A percentile compares a stretch with the other conserved stretches of the same genome.
Evolutionary conservation across 2,113 vertebrate species (phyloP).

Genomic region (Paramisgurnus dabryanus): DNA sequence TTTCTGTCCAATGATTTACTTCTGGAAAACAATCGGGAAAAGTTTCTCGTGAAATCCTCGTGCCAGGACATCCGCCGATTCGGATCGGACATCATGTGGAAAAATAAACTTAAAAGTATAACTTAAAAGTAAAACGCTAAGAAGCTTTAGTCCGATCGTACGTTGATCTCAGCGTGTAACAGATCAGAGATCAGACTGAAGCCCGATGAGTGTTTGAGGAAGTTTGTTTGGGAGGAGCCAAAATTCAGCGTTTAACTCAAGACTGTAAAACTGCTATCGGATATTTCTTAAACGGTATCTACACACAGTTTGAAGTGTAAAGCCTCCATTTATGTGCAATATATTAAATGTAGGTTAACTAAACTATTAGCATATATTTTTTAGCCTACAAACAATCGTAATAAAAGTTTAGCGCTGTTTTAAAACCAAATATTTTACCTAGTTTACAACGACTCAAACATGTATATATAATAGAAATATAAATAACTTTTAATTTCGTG

Average conservation of each 20-base stretch:
- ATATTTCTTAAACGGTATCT: not conserved
- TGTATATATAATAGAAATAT: too few relatives aligned
- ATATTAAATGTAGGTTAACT: too few relatives aligned
- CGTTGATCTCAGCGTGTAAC: not conserved
- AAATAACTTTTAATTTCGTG: too few relatives aligned
- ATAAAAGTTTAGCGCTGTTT: too few relatives aligned
- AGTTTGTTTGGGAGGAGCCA: constrained; percentile 26
- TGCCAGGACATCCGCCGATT: constrained; percentile 60
- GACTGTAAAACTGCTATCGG: too few relatives aligned
- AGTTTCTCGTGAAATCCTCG: constrained; percentile 60
- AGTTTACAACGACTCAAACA: too few relatives aligned
- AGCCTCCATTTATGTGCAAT: too few relatives aligned
- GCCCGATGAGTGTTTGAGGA: not conserved
- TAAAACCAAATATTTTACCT: too few relatives aligned
- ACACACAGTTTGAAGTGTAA: too few relatives aligned
- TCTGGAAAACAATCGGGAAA: constrained; percentile 57
- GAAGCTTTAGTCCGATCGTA: not conserved
- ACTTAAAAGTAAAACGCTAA: too few relatives aligned
- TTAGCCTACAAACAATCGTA: too few relatives aligned
- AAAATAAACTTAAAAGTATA: not conserved
- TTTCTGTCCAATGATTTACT: constrained; percentile 45
- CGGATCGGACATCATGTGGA: constrained; percentile 43
- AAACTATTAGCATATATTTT: too few relatives aligned
- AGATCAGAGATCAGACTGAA: not conserved
- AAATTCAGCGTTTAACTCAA: not conserved